phyloP scores from a whole-genome alignment of 2,888 invertebrate species.

The Oithona nana region DNA sequence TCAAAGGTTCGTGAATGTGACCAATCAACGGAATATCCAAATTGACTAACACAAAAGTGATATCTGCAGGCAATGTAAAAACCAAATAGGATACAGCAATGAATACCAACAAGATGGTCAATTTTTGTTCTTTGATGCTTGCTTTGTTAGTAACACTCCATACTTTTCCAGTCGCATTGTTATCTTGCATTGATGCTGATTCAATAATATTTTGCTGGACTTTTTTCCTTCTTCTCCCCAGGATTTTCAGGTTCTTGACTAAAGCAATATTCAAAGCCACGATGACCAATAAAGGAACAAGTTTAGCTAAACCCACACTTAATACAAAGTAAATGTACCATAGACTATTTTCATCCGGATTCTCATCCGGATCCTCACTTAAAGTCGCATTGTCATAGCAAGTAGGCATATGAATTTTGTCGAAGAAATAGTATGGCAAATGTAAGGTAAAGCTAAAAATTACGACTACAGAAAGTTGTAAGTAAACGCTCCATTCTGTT shows the following conservation, averaged over 20 bases:
- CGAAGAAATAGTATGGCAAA: not conserved
- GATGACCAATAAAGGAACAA: not conserved
- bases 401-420: no score
- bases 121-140: not conserved
- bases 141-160: not conserved
- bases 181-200: not conserved
- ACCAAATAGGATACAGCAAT: not conserved
- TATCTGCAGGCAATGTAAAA: not conserved
- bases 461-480: not conserved
- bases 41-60: not conserved
- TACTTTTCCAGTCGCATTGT: no score
- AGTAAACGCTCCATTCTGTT: no score
- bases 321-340: not conserved
- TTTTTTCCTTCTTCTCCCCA: not conserved
- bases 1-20: not conserved
- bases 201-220: no score
- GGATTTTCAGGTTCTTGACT: not conserved
- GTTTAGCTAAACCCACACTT: not conserved
- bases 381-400: no score
- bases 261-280: not conserved
- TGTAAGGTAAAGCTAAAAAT: not conserved
- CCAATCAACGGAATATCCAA: not conserved
- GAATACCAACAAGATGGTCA: not conserved
- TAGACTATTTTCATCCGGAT: not conserved
- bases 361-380: no score